phyloP scores from a whole-genome alignment of 2,113 vertebrate species.

The Piprites chloris region DNA sequence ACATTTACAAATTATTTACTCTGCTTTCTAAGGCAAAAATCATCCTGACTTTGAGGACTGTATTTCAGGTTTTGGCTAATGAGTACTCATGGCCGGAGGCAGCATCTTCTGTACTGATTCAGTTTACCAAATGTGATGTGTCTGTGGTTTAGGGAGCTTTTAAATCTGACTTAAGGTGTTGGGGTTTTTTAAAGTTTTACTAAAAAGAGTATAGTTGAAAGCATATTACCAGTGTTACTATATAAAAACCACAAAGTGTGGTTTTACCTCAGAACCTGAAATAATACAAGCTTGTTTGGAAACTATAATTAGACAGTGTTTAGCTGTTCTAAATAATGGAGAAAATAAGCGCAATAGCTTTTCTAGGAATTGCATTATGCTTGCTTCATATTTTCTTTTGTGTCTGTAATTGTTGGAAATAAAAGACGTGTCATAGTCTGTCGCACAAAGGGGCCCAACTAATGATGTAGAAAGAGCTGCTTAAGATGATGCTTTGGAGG shows the following conservation, averaged over 20 bases:
- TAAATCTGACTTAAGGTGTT: not conserved
- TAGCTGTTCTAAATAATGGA: not conserved
- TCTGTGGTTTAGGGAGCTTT: not conserved
- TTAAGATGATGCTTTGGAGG: not conserved
- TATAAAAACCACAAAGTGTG: not conserved
- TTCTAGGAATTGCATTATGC: not conserved
- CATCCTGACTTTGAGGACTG: not conserved
- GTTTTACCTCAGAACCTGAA: slow-evolving; percentile 12
- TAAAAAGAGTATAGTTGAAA: not conserved
- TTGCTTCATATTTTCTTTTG: not conserved
- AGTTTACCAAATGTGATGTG: not conserved
- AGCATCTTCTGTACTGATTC: not conserved
- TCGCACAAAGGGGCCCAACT: not conserved
- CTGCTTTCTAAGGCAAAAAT: not conserved
- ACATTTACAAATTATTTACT: not conserved
- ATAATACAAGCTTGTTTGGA: not conserved
- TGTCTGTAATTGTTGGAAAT: not conserved
- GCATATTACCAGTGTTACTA: not conserved
- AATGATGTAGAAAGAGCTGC: not conserved
- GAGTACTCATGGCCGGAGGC: not conserved
- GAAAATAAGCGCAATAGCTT: not conserved
- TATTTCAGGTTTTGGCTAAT: not conserved
- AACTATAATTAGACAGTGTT: not conserved
- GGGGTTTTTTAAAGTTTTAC: not conserved
- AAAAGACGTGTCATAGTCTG: not conserved